Evolutionary conservation across 2,888 invertebrate species (phyloP), one percentile per base, ranked within the genome.

Genomic region (Melinaea menophilus): DNA sequence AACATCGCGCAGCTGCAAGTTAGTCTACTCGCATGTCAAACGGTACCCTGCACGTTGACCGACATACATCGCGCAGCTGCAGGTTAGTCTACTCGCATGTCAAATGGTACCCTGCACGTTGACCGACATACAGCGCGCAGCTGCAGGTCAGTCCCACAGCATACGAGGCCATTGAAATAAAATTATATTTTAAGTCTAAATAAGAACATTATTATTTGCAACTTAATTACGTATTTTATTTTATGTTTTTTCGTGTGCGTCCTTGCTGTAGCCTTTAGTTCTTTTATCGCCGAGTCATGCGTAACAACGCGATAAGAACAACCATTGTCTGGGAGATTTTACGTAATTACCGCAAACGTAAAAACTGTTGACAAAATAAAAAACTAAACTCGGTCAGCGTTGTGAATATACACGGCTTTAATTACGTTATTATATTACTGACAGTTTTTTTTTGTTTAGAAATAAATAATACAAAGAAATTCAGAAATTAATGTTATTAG

Each of bases 1-100:
- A 98, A 98, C 85, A 94, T 98, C 66, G 96, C 97, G 47, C 98
- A 98, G 88, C 89, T 98, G 66, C 91, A 91, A 87, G 90, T 90
- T 35, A 35, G 35, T 34, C 54, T 46, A 31, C 34, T 11, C 9
- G 41, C 41, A 41, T 9, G 9, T 41, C 41, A 41, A 9, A 2
- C 41, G 11, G 41, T 41, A 9, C 41, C 9, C 2, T 41, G 41
- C 41, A 41, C 11, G 1, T 9, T 97, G 71, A 96, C 96, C 34
- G 95, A 96, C 85, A 96, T 97, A 41, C 41, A 5, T 94, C 97
- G 66, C 93, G 95, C 37, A 93, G 93, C 74, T 95, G 95, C 76
- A 91, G 94, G 78, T 95, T 95, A 90, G 95, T 97, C 65, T 96
- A 95, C 67, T 95, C 96, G 64, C 94, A 97, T 75, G 95, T 96